Evolutionary conservation across 2,797 vertebrate genomes (phyloP), one percentile per base, ranked within the genome.

Genomic region (Vireo griseus): DNA sequence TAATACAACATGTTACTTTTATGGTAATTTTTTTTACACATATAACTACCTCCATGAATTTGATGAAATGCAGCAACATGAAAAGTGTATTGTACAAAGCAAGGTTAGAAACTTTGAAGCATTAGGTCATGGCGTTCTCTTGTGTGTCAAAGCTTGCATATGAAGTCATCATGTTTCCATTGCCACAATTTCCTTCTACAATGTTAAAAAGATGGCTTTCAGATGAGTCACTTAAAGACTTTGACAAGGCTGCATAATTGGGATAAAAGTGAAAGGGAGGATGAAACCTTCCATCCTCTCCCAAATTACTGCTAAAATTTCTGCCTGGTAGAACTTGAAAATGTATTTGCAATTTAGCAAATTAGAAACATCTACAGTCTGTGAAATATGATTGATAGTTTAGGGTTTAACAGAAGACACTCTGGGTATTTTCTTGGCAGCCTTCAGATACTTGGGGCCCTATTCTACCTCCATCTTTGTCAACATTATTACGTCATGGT

Each of bases 1-100:
- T 97, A 97, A 98, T 98, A 97, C 97, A 97, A 96, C 97, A 96
- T 98, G 97, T 98, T 98, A 97, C 97, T 98, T 98, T 98, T 98
- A 97, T 98, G 98, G 97, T 98, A 97, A 98, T 91, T 96, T 98
- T 98, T 97, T 98, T 98, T 98, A 98, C 97, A 97, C 98, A 98
- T 98, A 98, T 98, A 98, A 99, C 99, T 99, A 99, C 99, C 99
- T 99, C 99, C 99, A 99, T 98, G 97, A 98, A 98, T 98, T 98
- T 98, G 98, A 98, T 98, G 98, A 98, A 97, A 97, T 97, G 96
- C 98, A 98, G 97, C 98, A 98, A 97, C 97, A 97, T 97, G 96
- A 97, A 95, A 97, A 97, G 97, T 92, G 96, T 98, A 96, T 97
- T 97, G 87, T 97, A 97, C 96, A 97, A 97, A 96, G 95, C 87